Evolutionary conservation across 2,888 invertebrate species (phyloP), one percentile per base, ranked within the genome.

Genomic region (Euphydryas editha): DNA sequence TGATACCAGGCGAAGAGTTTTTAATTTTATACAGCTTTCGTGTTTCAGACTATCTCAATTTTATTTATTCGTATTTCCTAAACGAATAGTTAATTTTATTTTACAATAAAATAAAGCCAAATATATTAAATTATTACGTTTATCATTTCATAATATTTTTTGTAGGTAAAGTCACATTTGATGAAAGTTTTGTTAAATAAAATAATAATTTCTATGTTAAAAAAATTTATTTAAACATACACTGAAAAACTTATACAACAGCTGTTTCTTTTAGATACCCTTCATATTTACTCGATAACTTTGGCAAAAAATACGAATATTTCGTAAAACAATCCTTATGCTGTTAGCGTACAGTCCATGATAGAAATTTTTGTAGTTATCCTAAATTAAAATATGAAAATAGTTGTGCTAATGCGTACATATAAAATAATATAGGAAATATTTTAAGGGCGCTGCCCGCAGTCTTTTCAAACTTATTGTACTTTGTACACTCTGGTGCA

Each of bases 401-500:
- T 83, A 88, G 83, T 85, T 85, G 85, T 85, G 87, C 82, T 86
- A 84, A 80, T 74, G 78, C 78, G 74, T 75, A 68, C 75, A 24
- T 51, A 75, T 75, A 76, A 77, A 74, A 78, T 74, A 76, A 74
- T 75, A 76, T 81, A 82, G 80, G 81, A 78, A 70, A 77, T 76
- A 62, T 37, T 57, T 49, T 69, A 66, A 72, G 78, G 81, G 78
- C 81, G 36, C 72, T 57, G 85, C 80, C 81, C 59, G 79, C 90
- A 90, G 90, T 89, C 89, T 90, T 87, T 67, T 47, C 70, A 63
- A 37, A 62, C 49, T 67, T 94, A 94, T 80, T 94, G 93, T 74
- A 92, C 90, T 82, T 96, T 96, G 94, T 97, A 97, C 73, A 95
- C 86, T 80, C 97, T 92, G 79, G 96, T 96, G 90, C 95, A 95